Conservation (phyloP, 2,113 vertebrate species). For the Chaenogobius annularis region DNA sequence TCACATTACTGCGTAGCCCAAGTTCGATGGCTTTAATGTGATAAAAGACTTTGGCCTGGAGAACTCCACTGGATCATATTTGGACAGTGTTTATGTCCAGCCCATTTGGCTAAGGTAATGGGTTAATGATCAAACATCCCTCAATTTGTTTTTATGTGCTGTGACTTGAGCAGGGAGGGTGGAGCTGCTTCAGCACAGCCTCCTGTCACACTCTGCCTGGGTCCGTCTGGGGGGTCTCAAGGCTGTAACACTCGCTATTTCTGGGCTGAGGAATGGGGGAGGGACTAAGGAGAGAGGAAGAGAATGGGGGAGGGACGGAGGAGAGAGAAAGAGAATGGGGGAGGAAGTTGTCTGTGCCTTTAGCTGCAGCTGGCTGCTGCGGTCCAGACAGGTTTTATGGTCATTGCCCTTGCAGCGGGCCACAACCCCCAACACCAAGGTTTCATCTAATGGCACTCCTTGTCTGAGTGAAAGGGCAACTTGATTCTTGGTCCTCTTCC, state of each 20-base stretch:
- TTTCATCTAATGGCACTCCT: slow-evolving; percentile 74
- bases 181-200: slow-evolving; percentile 45
- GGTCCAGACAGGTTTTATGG: slow-evolving; percentile 79
- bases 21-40: slow-evolving; percentile 3
- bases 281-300: slow-evolving; percentile 46
- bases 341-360: slow-evolving; percentile 49
- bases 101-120: slow-evolving; percentile 24
- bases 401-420: slow-evolving; percentile 71
- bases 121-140: slow-evolving; percentile 37
- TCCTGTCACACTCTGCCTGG: slow-evolving; percentile 58
- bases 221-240: slow-evolving; percentile 67
- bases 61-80: slow-evolving; percentile 13
- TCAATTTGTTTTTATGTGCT: slow-evolving; percentile 56
- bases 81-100: slow-evolving; percentile 33
- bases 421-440: slow-evolving; percentile 80
- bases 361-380: slow-evolving; percentile 69
- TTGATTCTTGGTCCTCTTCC: slow-evolving; percentile 67
- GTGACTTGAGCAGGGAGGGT: slow-evolving; percentile 15
- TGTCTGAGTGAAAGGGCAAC: slow-evolving; percentile 71
- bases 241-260: slow-evolving; percentile 71
- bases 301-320: slow-evolving; percentile 29
- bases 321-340: slow-evolving; percentile 36
- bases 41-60: slow-evolving; percentile 12
- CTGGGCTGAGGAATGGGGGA: slow-evolving; percentile 66
- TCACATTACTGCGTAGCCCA: not conserved